Conservation (phyloP, 2,797 vertebrate genomes). For the Lacerta agilis region DNA sequence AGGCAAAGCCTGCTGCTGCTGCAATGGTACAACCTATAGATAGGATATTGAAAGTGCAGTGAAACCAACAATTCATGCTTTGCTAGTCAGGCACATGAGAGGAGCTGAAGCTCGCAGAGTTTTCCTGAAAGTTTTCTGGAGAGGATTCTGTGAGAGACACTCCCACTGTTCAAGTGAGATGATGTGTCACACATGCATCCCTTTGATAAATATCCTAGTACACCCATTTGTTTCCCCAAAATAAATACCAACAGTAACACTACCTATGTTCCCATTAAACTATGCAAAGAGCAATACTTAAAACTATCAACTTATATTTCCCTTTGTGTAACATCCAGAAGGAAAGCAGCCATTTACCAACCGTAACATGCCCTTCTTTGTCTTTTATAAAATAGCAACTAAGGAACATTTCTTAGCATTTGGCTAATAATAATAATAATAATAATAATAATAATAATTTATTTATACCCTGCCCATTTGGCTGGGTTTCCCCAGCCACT, state of each 20-base stretch:
- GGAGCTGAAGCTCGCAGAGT: too few relatives aligned
- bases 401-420: not conserved
- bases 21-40: too few relatives aligned
- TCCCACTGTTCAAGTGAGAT: not conserved
- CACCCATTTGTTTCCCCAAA: slow-evolving; percentile 19
- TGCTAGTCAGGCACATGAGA: too few relatives aligned
- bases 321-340: not conserved
- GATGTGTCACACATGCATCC: not conserved
- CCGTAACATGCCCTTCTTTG: not conserved
- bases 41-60: too few relatives aligned
- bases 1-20: too few relatives aligned
- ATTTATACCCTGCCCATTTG: too few relatives aligned
- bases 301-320: not conserved
- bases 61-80: too few relatives aligned
- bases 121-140: too few relatives aligned
- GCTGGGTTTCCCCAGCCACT: too few relatives aligned
- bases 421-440: not conserved
- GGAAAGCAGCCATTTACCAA: not conserved
- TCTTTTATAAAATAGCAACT: not conserved
- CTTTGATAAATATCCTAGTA: not conserved
- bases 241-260: not conserved
- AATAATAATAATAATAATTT: too few relatives aligned
- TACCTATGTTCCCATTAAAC: not conserved
- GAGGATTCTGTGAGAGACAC: too few relatives aligned
- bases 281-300: not conserved